Evolutionary conservation across 2,113 vertebrate species (phyloP).

Genomic region (Craseonycteris thonglongyai): DNA sequence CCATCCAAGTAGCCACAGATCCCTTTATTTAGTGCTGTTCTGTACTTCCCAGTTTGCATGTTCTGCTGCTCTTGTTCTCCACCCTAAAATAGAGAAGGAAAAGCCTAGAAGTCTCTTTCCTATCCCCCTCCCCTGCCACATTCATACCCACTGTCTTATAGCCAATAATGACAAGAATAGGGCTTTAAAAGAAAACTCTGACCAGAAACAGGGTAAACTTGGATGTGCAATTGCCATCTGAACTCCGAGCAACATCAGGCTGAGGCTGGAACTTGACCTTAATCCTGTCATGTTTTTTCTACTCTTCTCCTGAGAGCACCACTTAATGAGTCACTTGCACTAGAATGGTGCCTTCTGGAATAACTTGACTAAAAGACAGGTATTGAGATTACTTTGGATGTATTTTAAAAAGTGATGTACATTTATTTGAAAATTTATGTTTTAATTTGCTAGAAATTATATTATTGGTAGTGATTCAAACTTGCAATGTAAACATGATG

Average conservation of each 20-base stretch:
- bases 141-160: not conserved
- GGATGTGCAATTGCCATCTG: not conserved
- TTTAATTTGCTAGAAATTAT: not conserved
- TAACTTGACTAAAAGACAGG: not conserved
- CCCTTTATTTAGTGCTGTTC: not conserved
- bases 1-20: not conserved
- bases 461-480: constrained; percentile 1
- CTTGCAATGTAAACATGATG: not conserved
- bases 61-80: not conserved
- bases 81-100: not conserved
- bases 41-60: not conserved
- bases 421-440: not conserved
- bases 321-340: not conserved
- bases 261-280: not conserved
- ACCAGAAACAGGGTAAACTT: not conserved
- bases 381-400: not conserved
- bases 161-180: not conserved
- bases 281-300: not conserved
- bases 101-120: not conserved
- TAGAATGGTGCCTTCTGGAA: not conserved
- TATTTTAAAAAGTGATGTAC: not conserved
- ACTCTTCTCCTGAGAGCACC: not conserved
- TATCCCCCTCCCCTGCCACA: not conserved
- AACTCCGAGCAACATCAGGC: not conserved
- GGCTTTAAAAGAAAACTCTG: not conserved